Base-by-base conservation (phyloP, 2,888 invertebrate species). In the Troides helena region DNA sequence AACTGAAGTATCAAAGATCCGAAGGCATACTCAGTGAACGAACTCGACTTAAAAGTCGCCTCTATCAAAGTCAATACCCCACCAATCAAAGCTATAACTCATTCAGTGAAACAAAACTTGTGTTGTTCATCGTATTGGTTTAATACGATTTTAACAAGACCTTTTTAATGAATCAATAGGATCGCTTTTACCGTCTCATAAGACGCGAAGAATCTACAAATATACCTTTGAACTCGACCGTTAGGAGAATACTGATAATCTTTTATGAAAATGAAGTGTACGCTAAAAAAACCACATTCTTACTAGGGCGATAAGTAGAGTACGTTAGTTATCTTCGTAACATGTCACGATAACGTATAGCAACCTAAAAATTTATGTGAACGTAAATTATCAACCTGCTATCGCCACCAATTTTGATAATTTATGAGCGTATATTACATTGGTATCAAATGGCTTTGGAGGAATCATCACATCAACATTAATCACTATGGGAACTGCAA, bases 1-100 rank as follows among this genome's bases (percentile, higher is more conserved):
- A 68, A 60, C 23, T 36, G 17, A 36, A 60, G 25, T 57, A 60
- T 64, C 68, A 68, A 64, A 64, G 68, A 59, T 60, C 59, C 39
- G 53, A 23, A 57, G 36, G 46, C 39, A 36, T 63, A 46, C 36
- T 67, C 61, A 62, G 39, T 67, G 43, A 66, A 66, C 65, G 50
- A 60, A 66, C 59, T 59, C 60, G 57, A 65, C 23, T 50, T 39
- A 39, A 46, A 57, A 14, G 43, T 17, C 59, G 21, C 21, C 53
- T 36, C 60, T 30, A 53, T 67, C 39, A 67, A 62, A 62, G 6
- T 12, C 39, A 57, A 50, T 68, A 21, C 36, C 5, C 21, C 18
- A 43, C 43, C 46, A 63, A 59, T 59, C 63, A 68, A 4, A 25
- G 30, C 23, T 23, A 2, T 46, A 46, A 57, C n/a, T 10, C 5